Evolutionary conservation across 2,888 invertebrate genomes (phyloP).

Genomic region (Augiades crinisus): DNA sequence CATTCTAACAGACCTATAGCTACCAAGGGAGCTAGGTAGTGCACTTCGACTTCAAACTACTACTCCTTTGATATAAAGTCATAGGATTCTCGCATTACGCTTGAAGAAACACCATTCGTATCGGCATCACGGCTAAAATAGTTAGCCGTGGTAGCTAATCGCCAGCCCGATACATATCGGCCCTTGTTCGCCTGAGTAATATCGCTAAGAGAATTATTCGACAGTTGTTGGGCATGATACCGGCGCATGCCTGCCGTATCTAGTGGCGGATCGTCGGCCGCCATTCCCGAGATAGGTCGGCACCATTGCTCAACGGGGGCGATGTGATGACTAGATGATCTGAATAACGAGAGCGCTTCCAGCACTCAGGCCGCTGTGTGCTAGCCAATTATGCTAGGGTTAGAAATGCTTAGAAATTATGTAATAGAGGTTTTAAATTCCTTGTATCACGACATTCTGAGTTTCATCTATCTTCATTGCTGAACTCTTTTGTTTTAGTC

Average conservation of each 20-base stretch:
- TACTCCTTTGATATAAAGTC: no score
- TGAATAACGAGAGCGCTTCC: conserved; percentile 3
- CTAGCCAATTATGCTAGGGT: neutral
- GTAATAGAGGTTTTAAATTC: no score
- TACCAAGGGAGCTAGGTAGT: no score
- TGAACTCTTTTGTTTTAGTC: no score
- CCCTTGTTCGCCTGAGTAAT: conserved; percentile 9
- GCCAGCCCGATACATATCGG: neutral
- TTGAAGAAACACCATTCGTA: no score
- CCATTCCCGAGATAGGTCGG: conserved; percentile 11
- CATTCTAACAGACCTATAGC: no score
- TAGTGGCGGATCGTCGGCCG: neutral
- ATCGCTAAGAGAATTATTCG: neutral
- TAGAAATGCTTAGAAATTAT: neutral
- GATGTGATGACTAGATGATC: conserved; percentile 2
- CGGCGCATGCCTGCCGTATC: conserved; percentile 5
- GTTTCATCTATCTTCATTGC: no score
- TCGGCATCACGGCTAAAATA: neutral
- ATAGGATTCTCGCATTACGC: no score
- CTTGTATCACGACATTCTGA: no score
- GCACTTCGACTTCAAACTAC: no score
- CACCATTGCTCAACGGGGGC: conserved; percentile 15
- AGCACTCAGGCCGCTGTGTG: neutral
- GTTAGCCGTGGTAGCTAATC: neutral
- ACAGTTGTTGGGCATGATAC: neutral